Evolutionary conservation across 2,113 vertebrate genomes (phyloP).

Genomic region (Brachyhypopomus occidentalis): DNA sequence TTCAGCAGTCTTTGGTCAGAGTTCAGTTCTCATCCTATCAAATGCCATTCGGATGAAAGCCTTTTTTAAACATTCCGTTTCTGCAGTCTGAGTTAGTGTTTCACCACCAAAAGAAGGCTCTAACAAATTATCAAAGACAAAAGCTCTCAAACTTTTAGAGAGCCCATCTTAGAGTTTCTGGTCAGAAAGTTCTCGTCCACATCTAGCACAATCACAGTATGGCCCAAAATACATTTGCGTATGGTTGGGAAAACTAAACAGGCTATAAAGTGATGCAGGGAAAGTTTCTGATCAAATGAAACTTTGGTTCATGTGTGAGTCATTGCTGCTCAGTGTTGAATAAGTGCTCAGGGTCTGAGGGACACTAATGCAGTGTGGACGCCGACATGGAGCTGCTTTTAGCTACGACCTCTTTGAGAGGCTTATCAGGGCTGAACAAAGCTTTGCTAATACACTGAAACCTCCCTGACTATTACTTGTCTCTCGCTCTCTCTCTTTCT

Average conservation of each 20-base stretch:
- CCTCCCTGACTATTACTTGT: conserved; percentile 31
- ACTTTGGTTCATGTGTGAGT: conserved; percentile 51
- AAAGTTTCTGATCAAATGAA: conserved; percentile 16
- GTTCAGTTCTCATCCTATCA: conserved; percentile 32
- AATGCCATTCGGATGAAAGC: conserved; percentile 26
- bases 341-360: conserved; percentile 44
- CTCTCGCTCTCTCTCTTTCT: conserved; percentile 4
- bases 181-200: conserved; percentile 30
- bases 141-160: conserved; percentile 16
- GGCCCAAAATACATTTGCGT: conserved; percentile 42
- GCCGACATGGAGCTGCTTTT: conserved; percentile 39
- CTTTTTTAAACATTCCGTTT: conserved; percentile 21
- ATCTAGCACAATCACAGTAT: conserved; percentile 48
- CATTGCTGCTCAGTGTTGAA: conserved; percentile 42
- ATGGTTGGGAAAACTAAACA: conserved; percentile 22
- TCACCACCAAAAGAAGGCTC: conserved; percentile 10
- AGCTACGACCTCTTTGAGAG: conserved; percentile 39
- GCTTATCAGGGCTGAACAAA: conserved; percentile 35
- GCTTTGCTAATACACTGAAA: conserved; percentile 29
- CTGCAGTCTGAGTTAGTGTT: conserved; percentile 20
- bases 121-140: conserved; percentile 21
- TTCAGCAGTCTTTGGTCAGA: conserved; percentile 47
- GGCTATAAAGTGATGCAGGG: conserved; percentile 23
- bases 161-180: neutral
- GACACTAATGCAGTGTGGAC: conserved; percentile 37